Base-by-base conservation (phyloP, 1,140 invertebrate species). In the Drosophila bocki region DNA sequence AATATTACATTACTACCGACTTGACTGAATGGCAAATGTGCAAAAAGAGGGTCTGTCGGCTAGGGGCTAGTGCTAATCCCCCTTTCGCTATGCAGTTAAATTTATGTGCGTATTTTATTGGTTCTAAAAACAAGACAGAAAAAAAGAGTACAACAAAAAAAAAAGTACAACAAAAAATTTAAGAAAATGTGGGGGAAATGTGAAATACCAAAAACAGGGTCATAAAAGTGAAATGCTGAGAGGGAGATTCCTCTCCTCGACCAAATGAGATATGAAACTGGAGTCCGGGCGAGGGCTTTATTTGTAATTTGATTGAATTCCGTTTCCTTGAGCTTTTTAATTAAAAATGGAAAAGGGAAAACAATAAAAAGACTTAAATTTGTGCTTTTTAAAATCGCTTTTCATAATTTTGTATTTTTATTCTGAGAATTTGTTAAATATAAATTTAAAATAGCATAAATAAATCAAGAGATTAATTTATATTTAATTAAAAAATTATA, bases 41-140 rank as follows among this genome's bases (percentile, higher is more conserved):
- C 13, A 15, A 56, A 37, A 58, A 41, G 22, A 44, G 37, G 13
- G 9, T 8, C 35, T 11, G 7, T 3, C 2, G 1, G 15, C 26
- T 29, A 22, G 22, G 13, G 41, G 42, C 35, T 19, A 60, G n/a
- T 44, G 33, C 41, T 57, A 68, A 59, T 54, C 68, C 56, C 72
- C 72, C 39, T 45, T 58, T 35, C 12, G 70, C 41, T 37, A 37
- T 67, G 54, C 75, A 60, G 48, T 68, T 35, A 61, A 77, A 77
- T 77, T 77, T 77, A 75, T 74, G 59, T 78, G 47, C 61, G 59
- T 44, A 42, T 82, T 78, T 79, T 60, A 68, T 76, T 72, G 69
- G 59, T 71, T 53, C 39, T 75, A 60, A 69, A 80, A 50, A 45
- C 47, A 47, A 41, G 42, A 37, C 6, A 37, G 37, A 13, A 15